A percentile compares a stretch with the other conserved stretches of the same genome.
These are phyloP conservation scores for Cuculus canorus DNA, from an alignment of 2,797 vertebrate genomes.

Conservation along the genomic window DNA sequence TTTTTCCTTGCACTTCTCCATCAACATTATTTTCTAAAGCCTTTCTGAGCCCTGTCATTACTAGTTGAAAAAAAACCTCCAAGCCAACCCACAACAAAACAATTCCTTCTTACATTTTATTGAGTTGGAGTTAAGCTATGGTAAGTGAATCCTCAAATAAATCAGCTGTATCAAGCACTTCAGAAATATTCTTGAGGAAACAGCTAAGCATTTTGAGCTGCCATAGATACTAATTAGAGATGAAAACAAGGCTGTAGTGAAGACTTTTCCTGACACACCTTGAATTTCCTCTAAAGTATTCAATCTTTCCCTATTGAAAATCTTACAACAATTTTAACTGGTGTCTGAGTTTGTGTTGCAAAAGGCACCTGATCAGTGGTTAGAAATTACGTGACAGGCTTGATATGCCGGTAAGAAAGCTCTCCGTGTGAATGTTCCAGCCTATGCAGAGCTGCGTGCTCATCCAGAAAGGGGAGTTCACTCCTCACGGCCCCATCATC, in stretches of 20 bases:
- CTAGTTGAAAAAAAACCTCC: not conserved
- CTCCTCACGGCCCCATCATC: not conserved
- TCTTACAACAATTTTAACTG: not conserved
- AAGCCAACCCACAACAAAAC: accelerated
- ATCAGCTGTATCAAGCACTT: constrained; percentile 31
- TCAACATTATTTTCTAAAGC: not conserved
- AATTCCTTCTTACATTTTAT: not conserved
- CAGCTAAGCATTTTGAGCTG: constrained; percentile 8
- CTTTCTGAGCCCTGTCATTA: not conserved
- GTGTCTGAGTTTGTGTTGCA: not conserved
- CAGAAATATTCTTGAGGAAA: constrained; percentile 56
- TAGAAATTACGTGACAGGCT: not conserved
- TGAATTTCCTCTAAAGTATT: constrained; percentile 32
- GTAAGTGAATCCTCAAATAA: constrained; percentile 6
- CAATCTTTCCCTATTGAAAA: constrained; percentile 1
- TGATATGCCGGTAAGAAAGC: not conserved
- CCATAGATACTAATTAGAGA: constrained; percentile 67
- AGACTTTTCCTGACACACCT: constrained; percentile 23
- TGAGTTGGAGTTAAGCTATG: constrained; percentile 7
- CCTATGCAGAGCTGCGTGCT: accelerated
- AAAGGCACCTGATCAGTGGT: not conserved
- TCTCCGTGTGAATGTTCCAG: not conserved
- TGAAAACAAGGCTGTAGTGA: constrained; percentile 45
- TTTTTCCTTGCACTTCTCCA: not conserved
- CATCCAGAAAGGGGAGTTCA: too few species aligned